Percentiles rank a stretch among this genome's conserved stretches.
Conservation (phyloP, 2,113 vertebrate species). For the Plotosus lineatus region DNA sequence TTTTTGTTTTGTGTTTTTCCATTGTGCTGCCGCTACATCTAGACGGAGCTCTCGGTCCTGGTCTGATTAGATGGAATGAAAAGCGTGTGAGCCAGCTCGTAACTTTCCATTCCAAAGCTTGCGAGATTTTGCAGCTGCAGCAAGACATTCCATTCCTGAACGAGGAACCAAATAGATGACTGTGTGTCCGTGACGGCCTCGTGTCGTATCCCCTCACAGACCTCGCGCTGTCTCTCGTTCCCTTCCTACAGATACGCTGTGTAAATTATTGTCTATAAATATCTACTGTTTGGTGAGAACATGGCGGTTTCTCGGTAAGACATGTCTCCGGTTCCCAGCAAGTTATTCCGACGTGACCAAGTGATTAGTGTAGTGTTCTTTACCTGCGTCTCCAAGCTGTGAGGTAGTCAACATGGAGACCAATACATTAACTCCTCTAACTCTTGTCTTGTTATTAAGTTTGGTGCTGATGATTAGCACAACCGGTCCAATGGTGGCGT, state of each 20-base stretch:
- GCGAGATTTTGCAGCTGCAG: neutral
- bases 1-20: neutral
- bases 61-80: slow-evolving; percentile 9
- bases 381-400: neutral
- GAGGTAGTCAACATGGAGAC: neutral
- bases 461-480: too few species aligned
- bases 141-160: slow-evolving; percentile 1
- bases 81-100: neutral
- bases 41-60: neutral
- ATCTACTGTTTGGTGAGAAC: neutral
- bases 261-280: slow-evolving; percentile 20
- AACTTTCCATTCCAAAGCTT: neutral
- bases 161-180: neutral
- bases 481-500: neutral
- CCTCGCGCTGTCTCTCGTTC: neutral
- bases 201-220: neutral
- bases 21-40: neutral
- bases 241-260: neutral
- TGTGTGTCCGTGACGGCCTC: neutral
- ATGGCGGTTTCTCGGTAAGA: neutral
- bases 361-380: neutral
- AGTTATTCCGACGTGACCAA: neutral
- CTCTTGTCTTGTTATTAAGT: too few species aligned
- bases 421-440: neutral
- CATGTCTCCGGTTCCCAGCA: neutral